These are phyloP conservation scores for Aurelia sp. DNA, from an alignment of 30 jellyfish, hydroid and myxozoan genomes.

Conservation along the genomic window DNA sequence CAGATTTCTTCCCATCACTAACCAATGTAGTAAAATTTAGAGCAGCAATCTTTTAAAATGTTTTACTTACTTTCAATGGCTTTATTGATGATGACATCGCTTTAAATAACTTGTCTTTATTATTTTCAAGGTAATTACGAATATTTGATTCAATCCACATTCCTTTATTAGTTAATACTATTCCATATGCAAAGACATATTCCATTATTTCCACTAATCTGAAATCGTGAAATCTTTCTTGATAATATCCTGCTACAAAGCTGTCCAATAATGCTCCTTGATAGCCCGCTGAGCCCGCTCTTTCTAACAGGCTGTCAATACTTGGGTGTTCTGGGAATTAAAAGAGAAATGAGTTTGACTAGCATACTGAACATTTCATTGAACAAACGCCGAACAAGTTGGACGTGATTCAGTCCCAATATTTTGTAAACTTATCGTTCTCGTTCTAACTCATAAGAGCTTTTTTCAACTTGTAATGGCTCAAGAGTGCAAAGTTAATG, in stretches of 20 bases:
- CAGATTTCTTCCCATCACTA: too few species aligned
- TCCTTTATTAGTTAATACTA: slow-evolving; percentile 52
- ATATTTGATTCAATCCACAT: slow-evolving; percentile 64
- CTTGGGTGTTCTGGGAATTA: background rate
- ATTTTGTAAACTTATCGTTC: too few species aligned
- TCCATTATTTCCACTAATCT: slow-evolving; percentile 71
- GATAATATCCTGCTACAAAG: slow-evolving; percentile 75
- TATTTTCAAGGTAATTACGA: slow-evolving; percentile 47
- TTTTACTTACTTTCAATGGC: slow-evolving; percentile 45
- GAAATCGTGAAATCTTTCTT: slow-evolving; percentile 28
- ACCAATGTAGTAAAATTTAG: too few species aligned
- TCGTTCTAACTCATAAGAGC: too few species aligned
- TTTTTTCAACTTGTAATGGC: background rate
- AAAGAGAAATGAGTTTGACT: too few species aligned
- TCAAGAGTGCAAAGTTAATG: background rate
- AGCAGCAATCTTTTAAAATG: too few species aligned
- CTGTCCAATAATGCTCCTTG: slow-evolving; percentile 70
- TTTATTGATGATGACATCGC: slow-evolving; percentile 50
- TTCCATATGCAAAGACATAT: slow-evolving; percentile 71
- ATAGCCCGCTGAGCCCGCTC: background rate
- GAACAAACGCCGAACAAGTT: too few species aligned
- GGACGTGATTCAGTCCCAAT: too few species aligned
- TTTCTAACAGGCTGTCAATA: slow-evolving; percentile 27
- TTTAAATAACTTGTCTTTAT: slow-evolving; percentile 49
- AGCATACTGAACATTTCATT: too few species aligned